phyloP scores from a whole-genome alignment of 2,888 invertebrate species.

The Chrysomela aeneicollis region DNA sequence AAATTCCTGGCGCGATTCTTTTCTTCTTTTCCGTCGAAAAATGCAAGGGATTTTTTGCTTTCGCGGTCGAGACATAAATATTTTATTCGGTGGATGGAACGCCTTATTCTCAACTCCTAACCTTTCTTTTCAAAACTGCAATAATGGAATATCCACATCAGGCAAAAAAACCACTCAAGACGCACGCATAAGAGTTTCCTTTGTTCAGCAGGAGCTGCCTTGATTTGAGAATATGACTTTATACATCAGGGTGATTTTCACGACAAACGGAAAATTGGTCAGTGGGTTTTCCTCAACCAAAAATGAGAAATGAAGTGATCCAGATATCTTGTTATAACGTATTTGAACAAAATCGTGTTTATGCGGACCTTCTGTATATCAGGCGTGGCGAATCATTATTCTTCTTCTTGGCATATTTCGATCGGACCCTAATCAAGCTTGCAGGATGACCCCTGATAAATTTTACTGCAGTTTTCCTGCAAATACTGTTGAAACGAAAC shows the following conservation, averaged over 20 bases:
- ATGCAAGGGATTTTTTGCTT: background rate
- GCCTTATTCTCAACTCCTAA: background rate
- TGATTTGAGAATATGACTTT: no score
- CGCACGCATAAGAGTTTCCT: no score
- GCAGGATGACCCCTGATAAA: background rate
- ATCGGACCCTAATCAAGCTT: background rate
- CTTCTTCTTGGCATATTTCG: background rate
- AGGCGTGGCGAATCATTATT: no score
- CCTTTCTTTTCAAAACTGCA: background rate
- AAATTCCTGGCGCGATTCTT: conserved; percentile 22
- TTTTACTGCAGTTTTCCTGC: background rate
- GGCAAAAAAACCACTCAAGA: no score
- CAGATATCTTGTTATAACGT: no score
- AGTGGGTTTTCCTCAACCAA: no score
- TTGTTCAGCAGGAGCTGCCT: no score
- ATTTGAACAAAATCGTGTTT: no score
- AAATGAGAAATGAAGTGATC: no score
- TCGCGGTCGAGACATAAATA: background rate
- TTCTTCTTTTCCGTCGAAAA: background rate
- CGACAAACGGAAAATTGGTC: no score
- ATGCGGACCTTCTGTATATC: no score
- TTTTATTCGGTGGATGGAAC: background rate
- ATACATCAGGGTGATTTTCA: background rate
- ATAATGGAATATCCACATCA: background rate
- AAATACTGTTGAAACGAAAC: no score